Evolutionary conservation across 2,797 vertebrate species (phyloP), one percentile per base, ranked within the genome.

Genomic region (Limnodromus scolopaceus): DNA sequence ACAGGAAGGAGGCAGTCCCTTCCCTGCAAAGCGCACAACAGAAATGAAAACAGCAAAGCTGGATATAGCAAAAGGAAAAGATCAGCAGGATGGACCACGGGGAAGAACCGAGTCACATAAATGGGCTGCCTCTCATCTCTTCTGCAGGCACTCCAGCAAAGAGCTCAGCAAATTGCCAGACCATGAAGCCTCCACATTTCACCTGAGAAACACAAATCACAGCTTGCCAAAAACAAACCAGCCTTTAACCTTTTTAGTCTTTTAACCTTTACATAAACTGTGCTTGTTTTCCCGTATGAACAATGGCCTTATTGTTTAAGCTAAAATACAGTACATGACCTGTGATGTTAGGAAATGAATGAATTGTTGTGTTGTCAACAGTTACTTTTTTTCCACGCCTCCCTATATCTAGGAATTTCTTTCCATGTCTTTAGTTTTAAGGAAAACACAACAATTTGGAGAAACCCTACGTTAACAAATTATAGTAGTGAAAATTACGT

Each of bases 301-400:
- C 98, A 98, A 98, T 98, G 95, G 95, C 64, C 86, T 97, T 93
- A 98, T 98, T 98, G 98, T 98, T 98, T 94, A 83, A 66, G n/a
- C 93, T 74, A 57, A 97, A 97, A 96, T 93, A 96, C 82, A 98
- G 97, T 97, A 86, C 88, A 85, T 94, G 97, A 97, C 97, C 94
- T 95, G 95, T 65, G 93, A 95, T 96, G 94, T 84, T 96, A 97
- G 98, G 98, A 98, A 98, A 96, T 96, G 89, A 98, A 82, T 88
- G 96, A 97, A 98, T 97, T 97, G 97, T 98, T 97, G 96, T 95
- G 93, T 89, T 97, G 97, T 98, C 98, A 98, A 96, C 97, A 97
- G 92, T 72, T 54, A 87, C 90, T 96, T 93, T 93, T 88, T 96
- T 92, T 94, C 94, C 94, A 94, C 4, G 43, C 91, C 96, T 74